A percentile compares a stretch with the other conserved stretches of the same genome.
Conservation (phyloP, 1,140 invertebrate genomes). For the Brachionus calyciflorus region DNA sequence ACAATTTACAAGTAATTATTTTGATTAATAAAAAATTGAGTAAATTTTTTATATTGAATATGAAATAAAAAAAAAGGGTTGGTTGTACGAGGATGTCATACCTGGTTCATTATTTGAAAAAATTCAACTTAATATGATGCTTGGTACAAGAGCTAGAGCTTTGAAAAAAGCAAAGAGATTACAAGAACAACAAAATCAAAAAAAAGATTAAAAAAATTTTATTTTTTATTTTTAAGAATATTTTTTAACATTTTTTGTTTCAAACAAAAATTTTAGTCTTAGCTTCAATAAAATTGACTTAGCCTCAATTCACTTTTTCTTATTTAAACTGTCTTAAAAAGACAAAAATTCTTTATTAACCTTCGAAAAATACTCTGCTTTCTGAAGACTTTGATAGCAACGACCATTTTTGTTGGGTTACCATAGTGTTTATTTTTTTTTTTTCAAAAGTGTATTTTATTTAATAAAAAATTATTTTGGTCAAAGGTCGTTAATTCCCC, state of each 20-base stretch:
- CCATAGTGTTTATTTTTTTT: too few relatives aligned
- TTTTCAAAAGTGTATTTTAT: too few relatives aligned
- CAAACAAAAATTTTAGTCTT: slow-evolving; percentile 13
- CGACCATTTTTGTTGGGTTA: too few relatives aligned
- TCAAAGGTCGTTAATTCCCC: too few relatives aligned
- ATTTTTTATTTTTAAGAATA: neutral
- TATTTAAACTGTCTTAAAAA: too few relatives aligned
- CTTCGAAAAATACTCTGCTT: too few relatives aligned
- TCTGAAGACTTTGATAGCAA: too few relatives aligned
- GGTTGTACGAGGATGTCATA: slow-evolving; percentile 27
- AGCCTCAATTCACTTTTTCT: neutral
- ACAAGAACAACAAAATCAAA: slow-evolving; percentile 31
- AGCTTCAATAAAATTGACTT: neutral
- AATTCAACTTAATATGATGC: slow-evolving; percentile 1
- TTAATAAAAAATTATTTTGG: too few relatives aligned
- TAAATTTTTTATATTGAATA: neutral
- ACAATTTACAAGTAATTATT: slow-evolving; percentile 35
- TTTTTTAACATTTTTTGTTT: too few relatives aligned
- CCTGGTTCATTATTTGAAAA: neutral
- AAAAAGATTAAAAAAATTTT: slow-evolving; percentile 18
- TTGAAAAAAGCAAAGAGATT: neutral
- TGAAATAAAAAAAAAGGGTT: neutral
- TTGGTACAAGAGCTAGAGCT: slow-evolving; percentile 18
- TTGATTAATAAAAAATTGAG: neutral
- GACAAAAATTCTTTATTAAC: too few relatives aligned